phyloP scores from a whole-genome alignment of 2,797 vertebrate species.

The Molothrus ater region DNA sequence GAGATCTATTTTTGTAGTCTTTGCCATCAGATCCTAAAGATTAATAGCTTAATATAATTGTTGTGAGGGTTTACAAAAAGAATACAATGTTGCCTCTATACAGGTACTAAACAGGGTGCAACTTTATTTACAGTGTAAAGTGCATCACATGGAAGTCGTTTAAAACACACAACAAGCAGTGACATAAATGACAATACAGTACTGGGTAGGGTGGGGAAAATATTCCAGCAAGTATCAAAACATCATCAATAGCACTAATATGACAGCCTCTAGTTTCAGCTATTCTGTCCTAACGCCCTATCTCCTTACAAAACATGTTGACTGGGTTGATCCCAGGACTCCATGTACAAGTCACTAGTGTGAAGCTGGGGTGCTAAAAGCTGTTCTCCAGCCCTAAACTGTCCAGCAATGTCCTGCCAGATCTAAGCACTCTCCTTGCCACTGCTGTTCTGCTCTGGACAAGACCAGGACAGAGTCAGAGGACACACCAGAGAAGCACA shows the following conservation, averaged over 20 bases:
- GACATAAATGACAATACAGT: constrained; percentile 53
- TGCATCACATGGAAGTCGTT: constrained; percentile 42
- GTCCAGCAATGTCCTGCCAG: background rate
- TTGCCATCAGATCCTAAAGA: background rate
- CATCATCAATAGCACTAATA: constrained; percentile 40
- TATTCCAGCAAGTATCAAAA: constrained; percentile 43
- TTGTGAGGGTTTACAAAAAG: background rate
- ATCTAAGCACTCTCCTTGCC: background rate
- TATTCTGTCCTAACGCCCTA: constrained; percentile 20
- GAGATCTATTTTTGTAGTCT: background rate
- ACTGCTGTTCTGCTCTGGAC: background rate
- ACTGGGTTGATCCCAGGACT: background rate
- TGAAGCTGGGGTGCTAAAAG: background rate
- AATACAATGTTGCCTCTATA: background rate
- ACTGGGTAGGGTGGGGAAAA: background rate
- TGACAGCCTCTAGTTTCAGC: constrained; percentile 54
- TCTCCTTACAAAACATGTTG: background rate
- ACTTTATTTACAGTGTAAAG: constrained; percentile 73
- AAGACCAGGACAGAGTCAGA: background rate
- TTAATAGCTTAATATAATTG: background rate
- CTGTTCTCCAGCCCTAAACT: background rate
- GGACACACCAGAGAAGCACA: background rate
- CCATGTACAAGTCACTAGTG: background rate
- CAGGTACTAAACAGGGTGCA: constrained; percentile 41
- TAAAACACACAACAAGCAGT: constrained; percentile 40